Base-by-base conservation (phyloP, 2,797 vertebrate species). In the Pangasius larnaudii region DNA sequence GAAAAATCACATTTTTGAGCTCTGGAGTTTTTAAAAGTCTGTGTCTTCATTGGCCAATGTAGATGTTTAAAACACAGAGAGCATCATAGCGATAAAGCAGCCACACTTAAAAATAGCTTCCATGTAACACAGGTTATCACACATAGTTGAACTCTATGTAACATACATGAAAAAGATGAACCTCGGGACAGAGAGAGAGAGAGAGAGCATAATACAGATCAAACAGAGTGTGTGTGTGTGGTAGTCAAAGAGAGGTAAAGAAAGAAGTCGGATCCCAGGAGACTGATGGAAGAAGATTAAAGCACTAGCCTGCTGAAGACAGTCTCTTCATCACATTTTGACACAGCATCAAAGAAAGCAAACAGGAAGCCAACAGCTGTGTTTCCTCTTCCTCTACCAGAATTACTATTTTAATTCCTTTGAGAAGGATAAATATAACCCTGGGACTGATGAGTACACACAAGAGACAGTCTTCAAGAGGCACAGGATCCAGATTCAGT, bases 301-400 rank as follows among this genome's bases (percentile, higher is more conserved):
- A 90, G 89, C 49, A 22, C 11, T 14, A 67, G 74, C 65, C 75
- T 87, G 39, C 56, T 85, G 59, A 85, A 88, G 75, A 88, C 75
- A 67, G 56, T 87, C 88, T 87, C 88, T 87, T 87, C 84, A 85
- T 86, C 59, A 77, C 87, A 85, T 89, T 87, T 88, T 89, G 85
- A 88, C 86, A 53, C 59, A 33, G 74, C 86, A 91, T 89, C 85
- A 90, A 88, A 91, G 74, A 36, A 42, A n/a, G 85, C 71, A 74
- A 87, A 90, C 79, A 90, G 88, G 91, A 91, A 89, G 85, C 74
- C 80, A 88, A 69, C 88, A 77, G 81, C 88, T 88, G 86, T 65
- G 72, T 53, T 89, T 90, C 86, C 89, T 65, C 81, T 84, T 91
- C 71, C 89, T 82, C 46, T 30, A 85, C 65, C 74, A 84, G 85